Percentiles rank a stretch among this genome's conserved stretches.
Conservation (phyloP, 2,888 invertebrate species). For the Protula sp. region DNA sequence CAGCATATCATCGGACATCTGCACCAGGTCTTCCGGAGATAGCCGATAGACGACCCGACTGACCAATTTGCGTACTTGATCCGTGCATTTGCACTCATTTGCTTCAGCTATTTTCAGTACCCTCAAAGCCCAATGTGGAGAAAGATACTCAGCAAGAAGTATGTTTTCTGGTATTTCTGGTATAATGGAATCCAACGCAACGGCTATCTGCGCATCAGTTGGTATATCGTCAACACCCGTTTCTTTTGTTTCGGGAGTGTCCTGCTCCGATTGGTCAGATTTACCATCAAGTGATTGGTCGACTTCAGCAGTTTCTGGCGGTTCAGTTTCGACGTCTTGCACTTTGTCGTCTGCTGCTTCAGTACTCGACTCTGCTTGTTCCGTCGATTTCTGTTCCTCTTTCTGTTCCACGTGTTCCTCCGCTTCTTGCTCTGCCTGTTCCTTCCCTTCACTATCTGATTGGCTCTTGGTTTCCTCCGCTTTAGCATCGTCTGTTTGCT, state of each 20-base stretch:
- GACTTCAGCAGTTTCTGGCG: background rate
- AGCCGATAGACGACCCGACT: constrained; percentile 25
- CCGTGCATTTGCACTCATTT: background rate
- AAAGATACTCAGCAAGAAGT: constrained; percentile 11
- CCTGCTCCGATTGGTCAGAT: background rate
- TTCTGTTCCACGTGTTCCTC: constrained; percentile 2
- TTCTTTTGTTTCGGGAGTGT: too few species aligned
- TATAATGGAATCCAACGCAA: constrained; percentile 36
- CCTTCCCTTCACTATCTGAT: background rate
- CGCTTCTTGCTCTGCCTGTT: constrained; percentile 5
- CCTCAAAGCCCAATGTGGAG: constrained; percentile 32
- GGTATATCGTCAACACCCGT: background rate
- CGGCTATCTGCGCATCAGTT: constrained; percentile 12
- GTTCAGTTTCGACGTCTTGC: constrained; percentile 1
- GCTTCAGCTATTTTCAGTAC: constrained; percentile 11
- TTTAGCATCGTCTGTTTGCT: background rate
- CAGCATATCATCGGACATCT: constrained; percentile 40
- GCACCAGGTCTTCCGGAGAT: constrained; percentile 30
- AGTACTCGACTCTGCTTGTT: background rate
- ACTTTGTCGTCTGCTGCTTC: constrained; percentile 2
- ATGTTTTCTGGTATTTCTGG: constrained; percentile 37
- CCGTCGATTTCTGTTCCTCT: background rate
- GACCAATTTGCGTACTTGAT: background rate
- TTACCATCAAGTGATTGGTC: too few species aligned
- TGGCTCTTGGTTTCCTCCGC: background rate